Percentiles rank a stretch among this genome's conserved stretches.
Evolutionary conservation across 2,888 invertebrate genomes (phyloP).

Genomic region (Stenotaenia linearis): DNA sequence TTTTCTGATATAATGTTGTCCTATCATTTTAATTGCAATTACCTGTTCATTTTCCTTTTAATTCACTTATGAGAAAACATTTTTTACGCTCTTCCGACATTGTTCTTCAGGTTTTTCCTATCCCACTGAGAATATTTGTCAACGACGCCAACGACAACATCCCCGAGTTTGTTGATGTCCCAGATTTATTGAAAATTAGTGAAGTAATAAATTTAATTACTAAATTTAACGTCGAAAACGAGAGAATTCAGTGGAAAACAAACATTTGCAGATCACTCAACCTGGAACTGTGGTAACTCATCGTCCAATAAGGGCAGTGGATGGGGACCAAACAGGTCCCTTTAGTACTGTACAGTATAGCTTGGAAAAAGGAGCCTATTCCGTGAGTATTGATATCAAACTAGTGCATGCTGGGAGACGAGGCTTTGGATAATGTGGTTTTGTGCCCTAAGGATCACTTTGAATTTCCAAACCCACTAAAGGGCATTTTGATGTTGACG

Average conservation of each 20-base stretch:
- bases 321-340: slow-evolving; percentile 81
- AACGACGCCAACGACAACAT: slow-evolving; percentile 28
- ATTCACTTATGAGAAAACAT: neutral
- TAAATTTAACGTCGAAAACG: slow-evolving; percentile 29
- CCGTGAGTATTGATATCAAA: slow-evolving; percentile 49
- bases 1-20: too few relatives aligned
- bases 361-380: slow-evolving; percentile 69
- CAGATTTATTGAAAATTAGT: neutral
- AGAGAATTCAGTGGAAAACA: slow-evolving; percentile 10
- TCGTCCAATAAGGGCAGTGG: slow-evolving; percentile 64
- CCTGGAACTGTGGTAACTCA: slow-evolving; percentile 64
- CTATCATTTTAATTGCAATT: neutral
- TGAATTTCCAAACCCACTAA: slow-evolving; percentile 75
- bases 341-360: slow-evolving; percentile 80
- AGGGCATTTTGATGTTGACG: slow-evolving; percentile 71
- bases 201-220: slow-evolving; percentile 21
- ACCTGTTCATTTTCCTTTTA: neutral
- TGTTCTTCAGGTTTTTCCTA: slow-evolving; percentile 13
- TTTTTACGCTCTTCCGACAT: neutral
- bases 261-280: slow-evolving; percentile 51
- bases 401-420: neutral
- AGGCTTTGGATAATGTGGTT: neutral
- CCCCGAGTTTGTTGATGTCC: slow-evolving; percentile 28
- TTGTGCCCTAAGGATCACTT: slow-evolving; percentile 62
- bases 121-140: slow-evolving; percentile 22